Evolutionary conservation across 2,888 invertebrate genomes (phyloP), one percentile per base, ranked within the genome.

Genomic region (Campopleginae sp.): DNA sequence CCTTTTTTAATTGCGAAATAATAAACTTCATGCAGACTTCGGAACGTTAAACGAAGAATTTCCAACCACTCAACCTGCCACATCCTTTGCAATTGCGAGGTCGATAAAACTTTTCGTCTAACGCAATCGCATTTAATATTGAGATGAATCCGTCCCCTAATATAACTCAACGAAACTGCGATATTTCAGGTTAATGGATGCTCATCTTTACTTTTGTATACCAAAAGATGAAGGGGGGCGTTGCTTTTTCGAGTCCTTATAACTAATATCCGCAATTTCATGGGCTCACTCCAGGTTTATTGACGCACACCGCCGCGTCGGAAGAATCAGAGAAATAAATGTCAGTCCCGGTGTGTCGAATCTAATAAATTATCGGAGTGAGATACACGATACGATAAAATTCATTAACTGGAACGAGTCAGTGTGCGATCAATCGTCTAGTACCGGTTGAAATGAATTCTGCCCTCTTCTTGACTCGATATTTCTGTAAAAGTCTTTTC

Each of bases 61-160:
- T 58, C 14, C 4, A 12, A 58, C 12, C 27, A 12, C 4, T 23
- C 10, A 58, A 27, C 14, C 5, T 58, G 3, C 23, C 27, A 58
- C 58, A 27, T 54, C 2, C 19, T 54, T n/a, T 44, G 31, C 27
- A 77, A 58, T 42, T 44, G n/a, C n/a, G 17, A 46, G 33, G 65
- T 44, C 14, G 65, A 51, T 42, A 19, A 75, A 70, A 23, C 61
- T 70, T 75, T 31, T 27, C 33, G 46, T 19, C 46, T 1, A 68
- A 70, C 63, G 68, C 66, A 77, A 77, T 51, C 71, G n/a, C n/a
- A 58, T 33, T 31, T 17, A 61, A 78, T 46, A 58, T 78, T 82
- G 31, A 76, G 65, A 76, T 17, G 31, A 7, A 44, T 38, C 46
- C 46, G 68, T 76, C 10, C 44, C 44, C 71, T 17, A 48, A 65